These are phyloP conservation scores for Pangasius larnaudii DNA, from an alignment of 2,797 vertebrate genomes.

Conservation along the genomic window DNA sequence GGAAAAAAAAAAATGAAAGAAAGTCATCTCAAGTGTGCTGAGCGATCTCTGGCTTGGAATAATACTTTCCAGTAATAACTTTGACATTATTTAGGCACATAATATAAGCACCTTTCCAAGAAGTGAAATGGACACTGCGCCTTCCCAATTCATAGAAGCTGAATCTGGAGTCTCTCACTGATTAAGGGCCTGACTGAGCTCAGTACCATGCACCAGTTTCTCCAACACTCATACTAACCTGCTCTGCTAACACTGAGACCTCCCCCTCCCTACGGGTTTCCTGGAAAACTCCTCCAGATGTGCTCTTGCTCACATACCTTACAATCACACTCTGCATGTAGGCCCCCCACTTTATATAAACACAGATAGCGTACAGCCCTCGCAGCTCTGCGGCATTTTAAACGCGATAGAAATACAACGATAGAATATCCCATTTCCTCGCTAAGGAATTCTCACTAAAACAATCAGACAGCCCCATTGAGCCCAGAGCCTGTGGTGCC, in stretches of 20 bases:
- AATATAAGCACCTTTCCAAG: conserved; percentile 14
- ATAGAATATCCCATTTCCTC: conserved; percentile 5
- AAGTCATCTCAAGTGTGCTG: conserved; percentile 12
- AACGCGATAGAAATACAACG: conserved; percentile 40
- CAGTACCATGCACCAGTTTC: conserved; percentile 69
- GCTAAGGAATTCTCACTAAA: conserved; percentile 34
- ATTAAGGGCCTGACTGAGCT: conserved; percentile 53
- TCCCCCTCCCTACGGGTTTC: conserved; percentile 47
- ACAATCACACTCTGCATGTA: conserved; percentile 40
- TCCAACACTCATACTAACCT: conserved; percentile 62
- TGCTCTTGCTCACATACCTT: conserved; percentile 51
- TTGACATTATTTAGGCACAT: conserved; percentile 13
- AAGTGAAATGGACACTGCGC: background rate
- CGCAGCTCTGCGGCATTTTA: background rate
- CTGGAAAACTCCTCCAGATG: conserved; percentile 59
- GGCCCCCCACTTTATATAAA: conserved; percentile 45
- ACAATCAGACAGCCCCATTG: conserved; percentile 11
- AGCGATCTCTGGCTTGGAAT: conserved; percentile 46
- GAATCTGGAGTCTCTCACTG: conserved; percentile 39
- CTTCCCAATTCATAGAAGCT: background rate
- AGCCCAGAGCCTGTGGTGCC: conserved; percentile 37
- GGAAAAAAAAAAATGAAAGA: conserved; percentile 42
- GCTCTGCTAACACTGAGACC: conserved; percentile 4
- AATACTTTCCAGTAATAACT: conserved; percentile 44
- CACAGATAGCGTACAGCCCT: conserved; percentile 42